phyloP scores from a whole-genome alignment of 2,888 invertebrate genomes.

The Nycteola revayana region DNA sequence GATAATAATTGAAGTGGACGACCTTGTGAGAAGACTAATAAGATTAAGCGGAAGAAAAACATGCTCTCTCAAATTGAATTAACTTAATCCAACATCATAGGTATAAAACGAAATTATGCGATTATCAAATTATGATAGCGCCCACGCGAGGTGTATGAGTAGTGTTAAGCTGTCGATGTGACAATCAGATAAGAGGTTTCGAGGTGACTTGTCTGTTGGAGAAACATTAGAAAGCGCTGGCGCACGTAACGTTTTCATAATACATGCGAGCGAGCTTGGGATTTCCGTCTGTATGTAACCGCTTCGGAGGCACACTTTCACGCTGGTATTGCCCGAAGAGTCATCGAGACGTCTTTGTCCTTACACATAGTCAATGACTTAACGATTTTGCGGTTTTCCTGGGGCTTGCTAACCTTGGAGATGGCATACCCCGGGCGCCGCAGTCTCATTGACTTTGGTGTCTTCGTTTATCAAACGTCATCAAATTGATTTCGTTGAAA shows the following conservation, averaged over 20 bases:
- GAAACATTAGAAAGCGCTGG: slow-evolving; percentile 46
- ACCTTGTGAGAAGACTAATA: slow-evolving; percentile 19
- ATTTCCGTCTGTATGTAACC: slow-evolving; percentile 51
- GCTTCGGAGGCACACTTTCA: slow-evolving; percentile 52
- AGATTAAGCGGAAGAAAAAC: neutral
- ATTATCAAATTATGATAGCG: too few species aligned
- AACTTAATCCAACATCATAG: too few species aligned
- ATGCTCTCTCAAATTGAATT: neutral
- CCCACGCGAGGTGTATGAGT: too few species aligned
- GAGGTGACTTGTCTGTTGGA: slow-evolving; percentile 11
- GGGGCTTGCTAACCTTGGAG: slow-evolving; percentile 14
- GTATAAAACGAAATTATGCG: too few species aligned
- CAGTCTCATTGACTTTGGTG: slow-evolving; percentile 1
- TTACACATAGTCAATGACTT: slow-evolving; percentile 5
- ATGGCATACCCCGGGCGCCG: neutral
- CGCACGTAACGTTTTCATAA: slow-evolving; percentile 42
- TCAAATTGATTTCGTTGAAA: too few species aligned
- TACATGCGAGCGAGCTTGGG: slow-evolving; percentile 41
- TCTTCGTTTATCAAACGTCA: neutral
- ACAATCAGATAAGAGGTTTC: slow-evolving; percentile 10
- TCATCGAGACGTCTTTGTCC: slow-evolving; percentile 31
- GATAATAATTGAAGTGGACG: slow-evolving; percentile 18
- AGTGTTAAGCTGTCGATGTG: too few species aligned
- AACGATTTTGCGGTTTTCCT: slow-evolving; percentile 40
- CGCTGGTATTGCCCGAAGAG: slow-evolving; percentile 56